A percentile compares a stretch with the other conserved stretches of the same genome.
Conservation (phyloP, 1,140 invertebrate species). For the Calliphora vicina region DNA sequence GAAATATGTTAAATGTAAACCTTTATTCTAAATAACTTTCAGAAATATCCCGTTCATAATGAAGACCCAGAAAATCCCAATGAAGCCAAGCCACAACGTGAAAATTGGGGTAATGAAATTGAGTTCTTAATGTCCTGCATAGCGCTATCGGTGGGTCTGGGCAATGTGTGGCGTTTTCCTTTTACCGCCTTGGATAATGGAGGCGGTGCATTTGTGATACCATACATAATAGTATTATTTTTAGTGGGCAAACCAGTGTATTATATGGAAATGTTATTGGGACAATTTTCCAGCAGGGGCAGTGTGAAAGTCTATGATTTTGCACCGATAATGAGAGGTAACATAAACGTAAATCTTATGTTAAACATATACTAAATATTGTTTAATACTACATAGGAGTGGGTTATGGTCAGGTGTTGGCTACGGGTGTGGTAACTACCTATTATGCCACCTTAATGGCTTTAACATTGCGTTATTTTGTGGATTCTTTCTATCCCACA, state of each 20-base stretch:
- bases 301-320: conserved; percentile 72
- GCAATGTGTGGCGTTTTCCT: conserved; percentile 74
- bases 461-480: conserved; percentile 76
- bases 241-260: conserved; percentile 89
- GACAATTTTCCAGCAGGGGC: conserved; percentile 79
- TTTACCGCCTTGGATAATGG: conserved; percentile 86
- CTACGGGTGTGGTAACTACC: conserved; percentile 72
- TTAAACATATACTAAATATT: neutral
- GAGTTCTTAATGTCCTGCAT: conserved; percentile 92
- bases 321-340: conserved; percentile 73
- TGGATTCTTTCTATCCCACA: conserved; percentile 69
- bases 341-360: neutral
- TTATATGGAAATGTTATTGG: conserved; percentile 84
- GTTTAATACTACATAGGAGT: conserved; percentile 71
- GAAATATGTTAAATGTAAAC: no score
- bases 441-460: conserved; percentile 83
- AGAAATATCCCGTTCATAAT: neutral
- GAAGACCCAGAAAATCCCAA: neutral
- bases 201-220: conserved; percentile 78
- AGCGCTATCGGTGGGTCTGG: conserved; percentile 89
- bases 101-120: conserved; percentile 82
- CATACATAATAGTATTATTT: conserved; percentile 83
- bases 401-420: conserved; percentile 79
- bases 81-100: conserved; percentile 59
- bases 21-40: neutral